Evolutionary conservation across 1,140 invertebrate genomes (phyloP).

Genomic region (Planococcus citri): DNA sequence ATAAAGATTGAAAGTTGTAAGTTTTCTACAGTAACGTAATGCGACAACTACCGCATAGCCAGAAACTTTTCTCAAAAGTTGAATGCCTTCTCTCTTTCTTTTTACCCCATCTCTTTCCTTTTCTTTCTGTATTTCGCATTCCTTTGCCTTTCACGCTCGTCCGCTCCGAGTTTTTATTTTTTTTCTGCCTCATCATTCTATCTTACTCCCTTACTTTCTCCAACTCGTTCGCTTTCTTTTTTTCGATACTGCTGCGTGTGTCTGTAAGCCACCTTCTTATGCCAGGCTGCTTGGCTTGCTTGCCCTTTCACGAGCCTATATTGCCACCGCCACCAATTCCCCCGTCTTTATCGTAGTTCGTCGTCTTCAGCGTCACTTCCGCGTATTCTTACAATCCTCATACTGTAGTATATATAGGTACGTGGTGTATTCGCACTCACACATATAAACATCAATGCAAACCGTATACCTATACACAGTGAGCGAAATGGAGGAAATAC

Average conservation of each 20-base stretch:
- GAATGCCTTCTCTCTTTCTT: not conserved
- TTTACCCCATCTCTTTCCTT: not conserved
- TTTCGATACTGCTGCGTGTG: not conserved
- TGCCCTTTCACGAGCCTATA: not conserved
- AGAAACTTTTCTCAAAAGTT: conserved; percentile 14
- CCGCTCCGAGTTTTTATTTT: not conserved
- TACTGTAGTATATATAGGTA: too few relatives aligned
- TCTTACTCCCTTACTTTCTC: not conserved
- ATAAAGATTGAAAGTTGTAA: conserved; percentile 19
- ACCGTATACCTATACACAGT: too few relatives aligned
- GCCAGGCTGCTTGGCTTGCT: too few relatives aligned
- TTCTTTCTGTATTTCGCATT: not conserved
- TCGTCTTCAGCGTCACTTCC: too few relatives aligned
- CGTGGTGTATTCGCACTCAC: too few relatives aligned
- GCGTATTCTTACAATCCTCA: too few relatives aligned
- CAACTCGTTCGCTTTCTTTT: not conserved
- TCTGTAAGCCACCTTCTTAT: too few relatives aligned
- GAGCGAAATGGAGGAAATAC: not conserved
- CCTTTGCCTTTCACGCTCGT: not conserved
- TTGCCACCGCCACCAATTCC: too few relatives aligned
- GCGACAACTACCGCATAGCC: conserved; percentile 18
- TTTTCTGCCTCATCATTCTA: not conserved
- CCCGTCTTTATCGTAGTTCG: too few relatives aligned
- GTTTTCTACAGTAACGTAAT: conserved; percentile 10
- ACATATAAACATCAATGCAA: not conserved